Percentiles rank a stretch among this genome's conserved stretches.
Conservation (phyloP, 2,888 invertebrate species). For the Taenaris catops region DNA sequence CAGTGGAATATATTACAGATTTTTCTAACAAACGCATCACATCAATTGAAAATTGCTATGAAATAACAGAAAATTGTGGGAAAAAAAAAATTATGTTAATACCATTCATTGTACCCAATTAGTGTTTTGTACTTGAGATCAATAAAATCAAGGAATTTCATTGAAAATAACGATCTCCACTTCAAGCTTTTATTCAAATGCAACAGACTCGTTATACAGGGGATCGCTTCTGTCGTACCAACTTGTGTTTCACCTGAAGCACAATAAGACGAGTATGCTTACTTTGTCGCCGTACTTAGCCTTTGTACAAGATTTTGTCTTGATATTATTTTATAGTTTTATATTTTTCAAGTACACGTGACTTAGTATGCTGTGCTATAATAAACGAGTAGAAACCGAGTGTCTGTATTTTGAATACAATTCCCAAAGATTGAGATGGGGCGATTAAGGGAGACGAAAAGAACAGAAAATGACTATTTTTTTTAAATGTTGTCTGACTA, state of each 20-base stretch:
- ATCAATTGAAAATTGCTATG: neutral
- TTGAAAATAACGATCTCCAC: slow-evolving; percentile 44
- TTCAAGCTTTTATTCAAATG: slow-evolving; percentile 30
- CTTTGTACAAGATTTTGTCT: slow-evolving; percentile 12
- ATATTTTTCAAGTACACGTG: no score
- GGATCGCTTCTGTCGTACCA: slow-evolving; percentile 14
- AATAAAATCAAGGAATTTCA: slow-evolving; percentile 27
- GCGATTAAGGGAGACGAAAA: no score
- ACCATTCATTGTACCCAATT: slow-evolving; percentile 24
- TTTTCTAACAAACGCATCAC: no score
- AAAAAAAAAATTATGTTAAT: no score
- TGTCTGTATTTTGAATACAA: no score
- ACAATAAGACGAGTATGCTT: slow-evolving; percentile 5
- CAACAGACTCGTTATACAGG: slow-evolving; percentile 22
- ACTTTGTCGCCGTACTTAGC: slow-evolving; percentile 5
- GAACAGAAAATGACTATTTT: no score
- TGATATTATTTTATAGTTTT: no score
- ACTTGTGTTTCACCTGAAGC: slow-evolving; percentile 11
- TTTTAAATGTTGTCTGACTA: no score
- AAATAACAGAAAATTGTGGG: neutral
- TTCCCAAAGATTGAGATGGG: no score
- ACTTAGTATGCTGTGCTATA: no score
- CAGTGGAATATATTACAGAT: no score
- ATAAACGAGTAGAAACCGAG: no score
- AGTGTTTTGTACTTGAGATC: slow-evolving; percentile 28